Conservation (phyloP, 2,113 vertebrate genomes). For the Pleuronectes platessa region DNA sequence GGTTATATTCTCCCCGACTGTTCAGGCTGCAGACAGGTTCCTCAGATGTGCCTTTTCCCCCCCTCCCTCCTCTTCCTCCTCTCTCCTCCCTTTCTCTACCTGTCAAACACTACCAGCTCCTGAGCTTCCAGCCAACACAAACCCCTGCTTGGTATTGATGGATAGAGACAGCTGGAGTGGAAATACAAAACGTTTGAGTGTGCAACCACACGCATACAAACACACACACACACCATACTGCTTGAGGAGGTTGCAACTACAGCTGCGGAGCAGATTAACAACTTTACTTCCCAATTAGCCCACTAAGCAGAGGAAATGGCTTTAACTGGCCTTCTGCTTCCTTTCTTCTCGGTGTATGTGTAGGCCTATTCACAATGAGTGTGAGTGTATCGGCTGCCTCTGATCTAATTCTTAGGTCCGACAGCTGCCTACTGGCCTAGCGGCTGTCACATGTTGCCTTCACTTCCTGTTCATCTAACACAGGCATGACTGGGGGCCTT, state of each 20-base stretch:
- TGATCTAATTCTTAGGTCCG: slow-evolving; percentile 59
- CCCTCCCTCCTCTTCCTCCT: not conserved
- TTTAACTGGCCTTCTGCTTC: slow-evolving; percentile 61
- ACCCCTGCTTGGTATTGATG: slow-evolving; percentile 54
- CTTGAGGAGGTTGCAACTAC: slow-evolving; percentile 49
- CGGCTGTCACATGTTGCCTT: slow-evolving; percentile 60
- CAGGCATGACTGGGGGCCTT: not conserved
- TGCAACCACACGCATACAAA: not conserved
- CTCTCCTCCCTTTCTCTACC: slow-evolving; percentile 17
- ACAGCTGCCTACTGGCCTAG: slow-evolving; percentile 52
- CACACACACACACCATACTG: slow-evolving; percentile 14
- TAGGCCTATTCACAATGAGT: not conserved
- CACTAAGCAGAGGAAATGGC: slow-evolving; percentile 66
- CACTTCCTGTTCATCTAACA: slow-evolving; percentile 60
- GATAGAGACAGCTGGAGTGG: slow-evolving; percentile 62
- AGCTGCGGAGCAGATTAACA: slow-evolving; percentile 63
- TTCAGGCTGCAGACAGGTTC: slow-evolving; percentile 25
- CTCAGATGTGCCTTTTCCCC: slow-evolving; percentile 52
- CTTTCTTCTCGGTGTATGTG: slow-evolving; percentile 36
- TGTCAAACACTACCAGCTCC: slow-evolving; percentile 31
- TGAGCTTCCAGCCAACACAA: slow-evolving; percentile 27
- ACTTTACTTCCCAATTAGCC: slow-evolving; percentile 69
- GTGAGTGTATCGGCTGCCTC: slow-evolving; percentile 36
- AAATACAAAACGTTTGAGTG: slow-evolving; percentile 52
- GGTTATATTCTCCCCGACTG: slow-evolving; percentile 49